Conservation (phyloP, 2,888 invertebrate species). For the Cosmopolites sordidus region DNA sequence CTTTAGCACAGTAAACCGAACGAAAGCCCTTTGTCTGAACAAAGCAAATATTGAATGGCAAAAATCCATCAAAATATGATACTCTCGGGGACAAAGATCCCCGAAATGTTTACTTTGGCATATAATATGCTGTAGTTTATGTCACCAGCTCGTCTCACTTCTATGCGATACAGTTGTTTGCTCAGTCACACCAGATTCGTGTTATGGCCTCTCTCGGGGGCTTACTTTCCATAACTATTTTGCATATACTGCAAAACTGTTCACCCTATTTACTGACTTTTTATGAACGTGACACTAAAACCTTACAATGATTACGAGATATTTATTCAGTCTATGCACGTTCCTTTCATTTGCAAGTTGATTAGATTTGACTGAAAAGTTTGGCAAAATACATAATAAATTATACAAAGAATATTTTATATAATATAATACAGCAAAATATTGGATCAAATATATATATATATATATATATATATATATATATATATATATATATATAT, state of each 20-base stretch:
- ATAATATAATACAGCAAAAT: too few species aligned
- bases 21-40: not conserved
- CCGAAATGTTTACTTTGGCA: slow-evolving; percentile 10
- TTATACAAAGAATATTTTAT: too few species aligned
- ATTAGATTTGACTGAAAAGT: too few species aligned
- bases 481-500: too few species aligned
- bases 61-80: slow-evolving; percentile 9
- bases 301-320: too few species aligned
- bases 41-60: slow-evolving; percentile 2
- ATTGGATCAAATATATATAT: too few species aligned
- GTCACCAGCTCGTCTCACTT: slow-evolving; percentile 6
- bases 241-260: slow-evolving; percentile 6
- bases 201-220: slow-evolving; percentile 3
- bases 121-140: slow-evolving; percentile 13
- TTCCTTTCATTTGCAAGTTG: too few species aligned
- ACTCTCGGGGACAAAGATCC: not conserved
- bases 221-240: slow-evolving; percentile 7
- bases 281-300: too few species aligned
- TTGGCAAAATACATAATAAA: too few species aligned
- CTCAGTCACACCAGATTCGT: slow-evolving; percentile 9
- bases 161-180: slow-evolving; percentile 13
- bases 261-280: too few species aligned
- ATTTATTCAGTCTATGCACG: too few species aligned
- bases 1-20: not conserved
- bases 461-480: too few species aligned